Percentiles rank a stretch among this genome's conserved stretches.
These are phyloP conservation scores for Maconellicoccus hirsutus DNA, from an alignment of 1,140 invertebrate genomes.

Conservation along the genomic window DNA sequence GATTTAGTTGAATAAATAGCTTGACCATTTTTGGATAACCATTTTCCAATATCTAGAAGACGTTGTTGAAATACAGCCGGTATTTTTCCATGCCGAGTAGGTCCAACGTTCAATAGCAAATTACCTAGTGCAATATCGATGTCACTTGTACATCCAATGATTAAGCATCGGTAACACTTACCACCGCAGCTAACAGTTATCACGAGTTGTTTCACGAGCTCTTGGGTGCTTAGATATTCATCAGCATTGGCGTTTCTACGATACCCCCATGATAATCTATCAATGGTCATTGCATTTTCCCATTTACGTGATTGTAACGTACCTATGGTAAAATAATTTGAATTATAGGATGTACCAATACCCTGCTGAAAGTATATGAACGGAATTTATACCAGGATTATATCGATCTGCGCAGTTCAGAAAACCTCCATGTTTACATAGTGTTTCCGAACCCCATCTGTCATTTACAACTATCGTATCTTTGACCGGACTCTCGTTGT, in stretches of 20 bases:
- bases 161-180: no score
- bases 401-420: slow-evolving; percentile 73
- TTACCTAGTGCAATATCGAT: no score
- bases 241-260: slow-evolving; percentile 55
- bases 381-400: slow-evolving; percentile 74
- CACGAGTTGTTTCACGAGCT: slow-evolving; percentile 60
- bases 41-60: slow-evolving; percentile 55
- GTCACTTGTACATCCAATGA: no score
- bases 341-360: neutral
- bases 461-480: slow-evolving; percentile 80
- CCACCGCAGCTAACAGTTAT: slow-evolving; percentile 78
- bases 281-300: slow-evolving; percentile 88
- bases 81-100: slow-evolving; percentile 79
- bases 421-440: slow-evolving; percentile 81
- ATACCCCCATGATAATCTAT: slow-evolving; percentile 81
- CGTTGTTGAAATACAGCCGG: slow-evolving; percentile 81
- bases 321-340: slow-evolving; percentile 38
- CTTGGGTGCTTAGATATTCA: slow-evolving; percentile 58
- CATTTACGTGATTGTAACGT: slow-evolving; percentile 64
- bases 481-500: slow-evolving; percentile 86
- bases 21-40: slow-evolving; percentile 75
- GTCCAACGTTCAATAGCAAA: slow-evolving; percentile 79
- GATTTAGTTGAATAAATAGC: slow-evolving; percentile 74
- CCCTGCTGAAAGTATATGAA: neutral
- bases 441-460: slow-evolving; percentile 49